Evolutionary conservation across 2,888 invertebrate species (phyloP), one percentile per base, ranked within the genome.

Genomic region (Leptopterna dolabrata): DNA sequence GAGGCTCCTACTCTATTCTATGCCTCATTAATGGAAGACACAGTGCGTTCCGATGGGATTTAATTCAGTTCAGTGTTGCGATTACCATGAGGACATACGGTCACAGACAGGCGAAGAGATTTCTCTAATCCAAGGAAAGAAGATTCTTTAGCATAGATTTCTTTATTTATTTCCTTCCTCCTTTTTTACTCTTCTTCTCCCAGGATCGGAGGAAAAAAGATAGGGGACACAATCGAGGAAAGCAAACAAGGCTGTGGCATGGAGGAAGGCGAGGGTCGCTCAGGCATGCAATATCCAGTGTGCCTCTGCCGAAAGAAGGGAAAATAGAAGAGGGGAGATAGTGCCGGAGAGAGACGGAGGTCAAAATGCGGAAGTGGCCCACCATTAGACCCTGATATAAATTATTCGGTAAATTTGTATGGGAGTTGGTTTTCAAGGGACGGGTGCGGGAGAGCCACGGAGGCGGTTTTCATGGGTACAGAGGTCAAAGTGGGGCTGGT

Each of bases 381-480:
- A 78, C 78, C 78, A 78, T 78, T 78, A 78, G 78, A 78, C 78
- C 78, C 78, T 45, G 78, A 78, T 78, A 78, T 78, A 78, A 78
- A 78, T 78, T 78, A 78, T 78, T 78, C 78, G 78, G 78, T 78
- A 78, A 78, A 78, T 78, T 78, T 78, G 76, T 76, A 43, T 36
- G 45, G 45, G 78, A 43, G 78, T 45, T 45, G 43, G 78, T 78
- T 78, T 78, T 43, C 78, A 24, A 45, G 78, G 16, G 45, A 27
- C 41, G 78, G 29, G 45, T 45, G 14, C 30, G 41, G 76, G 41
- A 36, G 45, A 45, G 78, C 45, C 78, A 78, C 78, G 78, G 43
- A 78, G 78, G 76, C 36, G 76, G 76, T 41, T 63, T 63, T 24
- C 63, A 63, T 63, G 63, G 63, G 63, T 63, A 63, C 24, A 24